Evolutionary conservation across 2,797 vertebrate species (phyloP).

Genomic region (Threskiornis aethiopicus): DNA sequence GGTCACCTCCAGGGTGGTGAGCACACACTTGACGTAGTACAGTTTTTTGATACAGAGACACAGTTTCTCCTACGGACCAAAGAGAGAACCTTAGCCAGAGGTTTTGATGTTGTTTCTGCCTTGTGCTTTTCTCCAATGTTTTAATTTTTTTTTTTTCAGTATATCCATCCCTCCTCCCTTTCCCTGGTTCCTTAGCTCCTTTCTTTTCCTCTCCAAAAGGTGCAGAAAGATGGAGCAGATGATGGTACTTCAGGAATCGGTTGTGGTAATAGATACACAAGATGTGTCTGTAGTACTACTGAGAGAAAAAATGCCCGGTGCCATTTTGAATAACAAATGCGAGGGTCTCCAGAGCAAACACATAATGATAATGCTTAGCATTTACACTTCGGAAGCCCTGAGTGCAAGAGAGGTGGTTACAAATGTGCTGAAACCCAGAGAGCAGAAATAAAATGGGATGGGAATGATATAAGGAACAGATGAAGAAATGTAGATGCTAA

Average conservation of each 20-base stretch:
- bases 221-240: neutral
- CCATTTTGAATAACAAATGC: neutral
- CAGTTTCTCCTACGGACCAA: neutral
- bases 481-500: neutral
- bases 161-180: neutral
- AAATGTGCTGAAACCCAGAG: neutral
- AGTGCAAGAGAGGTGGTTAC: neutral
- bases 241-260: neutral
- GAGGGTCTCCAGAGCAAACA: neutral
- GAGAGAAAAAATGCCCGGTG: neutral
- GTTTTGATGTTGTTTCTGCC: neutral
- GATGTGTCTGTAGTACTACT: neutral
- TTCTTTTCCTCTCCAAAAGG: neutral
- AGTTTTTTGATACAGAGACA: neutral
- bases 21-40: rapidly evolving
- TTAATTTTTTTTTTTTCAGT: neutral
- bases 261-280: neutral
- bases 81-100: neutral
- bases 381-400: neutral
- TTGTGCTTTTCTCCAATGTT: neutral
- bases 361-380: neutral
- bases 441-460: neutral
- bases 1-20: neutral
- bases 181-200: neutral
- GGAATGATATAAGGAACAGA: neutral